These are phyloP conservation scores for Caenorhabditis drosophilae DNA, from an alignment of 2,888 invertebrate genomes.

Conservation along the genomic window DNA sequence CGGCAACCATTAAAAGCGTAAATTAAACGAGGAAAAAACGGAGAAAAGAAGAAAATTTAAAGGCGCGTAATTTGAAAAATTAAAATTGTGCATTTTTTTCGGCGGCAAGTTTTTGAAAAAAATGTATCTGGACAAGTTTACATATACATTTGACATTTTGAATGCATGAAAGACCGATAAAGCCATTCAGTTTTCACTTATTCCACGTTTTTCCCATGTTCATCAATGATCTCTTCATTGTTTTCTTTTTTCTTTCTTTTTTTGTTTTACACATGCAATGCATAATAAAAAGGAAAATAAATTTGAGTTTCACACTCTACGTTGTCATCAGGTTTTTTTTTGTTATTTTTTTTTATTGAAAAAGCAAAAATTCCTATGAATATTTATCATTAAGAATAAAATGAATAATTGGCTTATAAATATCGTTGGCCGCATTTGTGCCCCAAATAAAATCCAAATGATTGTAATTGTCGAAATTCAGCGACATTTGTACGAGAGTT, in stretches of 20 bases:
- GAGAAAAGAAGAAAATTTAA: too few species aligned
- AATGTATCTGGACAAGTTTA: too few species aligned
- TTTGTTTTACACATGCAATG: constrained; percentile 3
- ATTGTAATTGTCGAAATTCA: constrained; percentile 47
- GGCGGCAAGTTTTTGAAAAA: too few species aligned
- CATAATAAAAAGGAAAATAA: constrained; percentile 2
- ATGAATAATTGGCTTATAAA: constrained; percentile 45
- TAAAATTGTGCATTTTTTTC: not conserved
- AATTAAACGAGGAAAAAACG: too few species aligned
- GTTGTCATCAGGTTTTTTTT: constrained; percentile 2
- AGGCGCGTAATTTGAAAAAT: too few species aligned
- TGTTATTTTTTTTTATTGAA: not conserved
- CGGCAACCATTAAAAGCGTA: too few species aligned
- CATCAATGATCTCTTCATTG: constrained; percentile 12
- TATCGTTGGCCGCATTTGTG: constrained; percentile 39
- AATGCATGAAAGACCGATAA: too few species aligned
- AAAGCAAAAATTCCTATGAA: too few species aligned
- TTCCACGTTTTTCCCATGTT: constrained; percentile 4
- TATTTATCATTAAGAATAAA: not conserved
- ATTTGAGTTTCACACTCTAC: constrained; percentile 57
- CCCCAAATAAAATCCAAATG: constrained; percentile 61
- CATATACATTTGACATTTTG: too few species aligned
- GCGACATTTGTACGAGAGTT: constrained; percentile 18
- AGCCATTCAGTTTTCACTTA: too few species aligned
- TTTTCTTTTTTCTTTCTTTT: constrained; percentile 12